Conservation (phyloP, 2,797 vertebrate genomes). For the Crocodylus rhombifer region DNA sequence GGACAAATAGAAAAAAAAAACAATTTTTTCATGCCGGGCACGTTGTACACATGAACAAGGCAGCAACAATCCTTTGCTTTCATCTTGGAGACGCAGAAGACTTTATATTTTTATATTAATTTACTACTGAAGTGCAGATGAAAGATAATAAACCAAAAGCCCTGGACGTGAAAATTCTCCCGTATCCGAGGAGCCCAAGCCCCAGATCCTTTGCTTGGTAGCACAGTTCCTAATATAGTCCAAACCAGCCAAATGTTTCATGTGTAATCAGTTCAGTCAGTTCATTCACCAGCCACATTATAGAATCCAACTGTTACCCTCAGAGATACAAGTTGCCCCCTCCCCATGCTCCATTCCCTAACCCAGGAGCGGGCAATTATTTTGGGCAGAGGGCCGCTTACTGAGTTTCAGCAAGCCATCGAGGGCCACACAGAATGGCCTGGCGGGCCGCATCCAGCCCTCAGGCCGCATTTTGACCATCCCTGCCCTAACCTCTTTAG, state of each 20-base stretch:
- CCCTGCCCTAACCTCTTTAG: background rate
- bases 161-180: too few relatives aligned
- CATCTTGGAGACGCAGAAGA: background rate
- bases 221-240: background rate
- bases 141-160: background rate
- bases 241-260: background rate
- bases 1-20: background rate
- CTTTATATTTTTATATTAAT: background rate
- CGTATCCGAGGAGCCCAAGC: fast-evolving
- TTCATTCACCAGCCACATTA: background rate
- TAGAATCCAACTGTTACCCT: too few relatives aligned
- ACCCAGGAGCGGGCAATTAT: too few relatives aligned
- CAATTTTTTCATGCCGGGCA: fast-evolving
- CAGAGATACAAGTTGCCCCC: too few relatives aligned
- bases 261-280: fast-evolving
- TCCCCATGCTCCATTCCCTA: too few relatives aligned
- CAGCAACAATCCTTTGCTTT: fast-evolving
- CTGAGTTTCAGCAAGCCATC: too few relatives aligned
- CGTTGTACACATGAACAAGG: background rate
- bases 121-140: fast-evolving
- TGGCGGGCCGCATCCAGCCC: too few relatives aligned
- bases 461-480: too few relatives aligned
- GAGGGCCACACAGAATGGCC: too few relatives aligned
- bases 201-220: background rate
- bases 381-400: too few relatives aligned